Conservation (phyloP, 1,140 invertebrate genomes). For the Drosophila pallidifrons region DNA sequence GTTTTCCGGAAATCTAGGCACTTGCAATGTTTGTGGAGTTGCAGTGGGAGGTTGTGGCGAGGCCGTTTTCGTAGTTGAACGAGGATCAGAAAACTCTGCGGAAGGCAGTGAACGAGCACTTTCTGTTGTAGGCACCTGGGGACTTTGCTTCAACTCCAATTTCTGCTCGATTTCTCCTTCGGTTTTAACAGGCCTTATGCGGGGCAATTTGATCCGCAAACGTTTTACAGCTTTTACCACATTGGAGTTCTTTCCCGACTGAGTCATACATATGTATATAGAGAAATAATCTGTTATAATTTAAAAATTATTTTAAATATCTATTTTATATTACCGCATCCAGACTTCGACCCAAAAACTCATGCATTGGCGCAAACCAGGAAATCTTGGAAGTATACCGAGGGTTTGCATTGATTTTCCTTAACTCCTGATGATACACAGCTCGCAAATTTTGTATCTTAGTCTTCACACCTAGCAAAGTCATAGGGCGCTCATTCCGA, state of each 20-base stretch:
- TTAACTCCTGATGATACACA: slow-evolving; percentile 62
- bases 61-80: slow-evolving; percentile 13
- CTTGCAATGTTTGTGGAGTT: not conserved
- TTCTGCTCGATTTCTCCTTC: slow-evolving; percentile 1
- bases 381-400: slow-evolving; percentile 50
- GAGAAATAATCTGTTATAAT: not conserved
- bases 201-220: slow-evolving; percentile 57
- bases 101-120: not conserved
- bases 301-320: not conserved
- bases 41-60: not conserved
- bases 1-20: not conserved
- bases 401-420: slow-evolving; percentile 54
- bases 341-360: slow-evolving; percentile 48
- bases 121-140: slow-evolving; percentile 4
- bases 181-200: slow-evolving; percentile 41
- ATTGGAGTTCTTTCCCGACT: not conserved
- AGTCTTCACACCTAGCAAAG: slow-evolving; percentile 51
- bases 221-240: slow-evolving; percentile 29
- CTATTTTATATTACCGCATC: slow-evolving; percentile 48
- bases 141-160: not conserved
- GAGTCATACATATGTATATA: slow-evolving; percentile 8
- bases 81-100: slow-evolving; percentile 7
- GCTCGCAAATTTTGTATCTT: slow-evolving; percentile 70
- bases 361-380: slow-evolving; percentile 61
- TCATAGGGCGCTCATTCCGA: slow-evolving; percentile 28